A percentile compares a stretch with the other conserved stretches of the same genome.
These are phyloP conservation scores for Malurus splendens DNA, from an alignment of 2,797 vertebrate species.

Conservation along the genomic window DNA sequence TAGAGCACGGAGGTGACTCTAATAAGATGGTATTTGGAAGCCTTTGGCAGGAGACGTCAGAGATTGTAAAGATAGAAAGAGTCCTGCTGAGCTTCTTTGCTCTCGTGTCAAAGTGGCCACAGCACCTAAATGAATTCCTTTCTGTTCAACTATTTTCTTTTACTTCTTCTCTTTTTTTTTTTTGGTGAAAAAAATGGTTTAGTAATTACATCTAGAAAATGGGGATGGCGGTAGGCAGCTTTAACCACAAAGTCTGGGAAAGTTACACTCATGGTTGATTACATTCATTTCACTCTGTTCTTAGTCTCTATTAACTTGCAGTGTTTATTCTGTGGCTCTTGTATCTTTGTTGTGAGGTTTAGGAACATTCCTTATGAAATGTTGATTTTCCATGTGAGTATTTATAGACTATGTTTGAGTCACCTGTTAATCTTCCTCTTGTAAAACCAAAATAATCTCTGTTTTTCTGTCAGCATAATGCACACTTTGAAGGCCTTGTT, in stretches of 20 bases:
- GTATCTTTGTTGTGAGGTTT: neutral
- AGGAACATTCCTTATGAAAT: neutral
- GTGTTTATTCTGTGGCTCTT: neutral
- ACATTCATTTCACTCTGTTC: neutral
- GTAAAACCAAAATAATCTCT: neutral
- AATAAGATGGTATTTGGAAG: neutral
- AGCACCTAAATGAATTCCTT: neutral
- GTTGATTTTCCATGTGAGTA: slow-evolving; percentile 18
- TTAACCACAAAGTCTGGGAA: neutral
- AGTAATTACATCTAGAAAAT: neutral
- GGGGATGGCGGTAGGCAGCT: neutral
- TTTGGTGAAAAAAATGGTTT: neutral
- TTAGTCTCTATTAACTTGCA: neutral
- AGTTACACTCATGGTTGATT: neutral
- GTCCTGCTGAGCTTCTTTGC: neutral
- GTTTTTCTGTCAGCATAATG: neutral
- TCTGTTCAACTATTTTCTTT: neutral
- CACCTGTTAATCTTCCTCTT: slow-evolving; percentile 25
- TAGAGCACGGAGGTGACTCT: neutral
- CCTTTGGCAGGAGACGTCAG: neutral
- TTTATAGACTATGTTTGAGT: slow-evolving; percentile 3
- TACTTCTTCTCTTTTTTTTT: too few species aligned
- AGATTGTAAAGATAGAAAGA: neutral
- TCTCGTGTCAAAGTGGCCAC: neutral
- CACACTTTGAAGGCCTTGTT: neutral